These are phyloP conservation scores for Amphiura filiformis DNA, from an alignment of 35 echinoderm and acorn worm species.

Conservation along the genomic window DNA sequence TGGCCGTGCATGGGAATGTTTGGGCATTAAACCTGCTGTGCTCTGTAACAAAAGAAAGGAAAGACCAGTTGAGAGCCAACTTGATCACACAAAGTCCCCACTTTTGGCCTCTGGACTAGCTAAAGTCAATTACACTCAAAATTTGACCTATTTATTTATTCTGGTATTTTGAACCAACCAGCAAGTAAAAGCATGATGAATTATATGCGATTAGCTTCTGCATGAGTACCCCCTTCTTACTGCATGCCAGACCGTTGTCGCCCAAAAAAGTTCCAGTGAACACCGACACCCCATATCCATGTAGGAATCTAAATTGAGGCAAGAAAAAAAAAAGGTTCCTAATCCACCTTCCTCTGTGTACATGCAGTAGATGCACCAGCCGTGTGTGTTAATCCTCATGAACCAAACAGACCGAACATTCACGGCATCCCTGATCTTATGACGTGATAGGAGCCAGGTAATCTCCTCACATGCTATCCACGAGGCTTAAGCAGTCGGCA, in stretches of 20 bases:
- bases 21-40: too few species aligned
- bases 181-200: too few species aligned
- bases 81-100: not conserved
- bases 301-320: not conserved
- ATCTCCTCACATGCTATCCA: not conserved
- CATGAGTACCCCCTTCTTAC: not conserved
- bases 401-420: too few species aligned
- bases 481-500: not conserved
- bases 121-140: not conserved
- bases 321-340: not conserved
- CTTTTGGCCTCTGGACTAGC: not conserved
- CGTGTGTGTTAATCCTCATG: too few species aligned
- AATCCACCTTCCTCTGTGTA: not conserved
- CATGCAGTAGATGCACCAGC: too few species aligned
- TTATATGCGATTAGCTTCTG: not conserved
- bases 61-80: too few species aligned
- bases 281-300: constrained; percentile 2
- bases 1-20: too few species aligned
- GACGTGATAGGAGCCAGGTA: not conserved
- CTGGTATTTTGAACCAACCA: not conserved
- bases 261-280: not conserved
- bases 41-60: too few species aligned
- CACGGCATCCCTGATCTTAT: not conserved
- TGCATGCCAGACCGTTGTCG: not conserved
- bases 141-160: constrained; percentile 10